phyloP scores from a whole-genome alignment of 2,797 vertebrate species.

The Sitta carolinensis region DNA sequence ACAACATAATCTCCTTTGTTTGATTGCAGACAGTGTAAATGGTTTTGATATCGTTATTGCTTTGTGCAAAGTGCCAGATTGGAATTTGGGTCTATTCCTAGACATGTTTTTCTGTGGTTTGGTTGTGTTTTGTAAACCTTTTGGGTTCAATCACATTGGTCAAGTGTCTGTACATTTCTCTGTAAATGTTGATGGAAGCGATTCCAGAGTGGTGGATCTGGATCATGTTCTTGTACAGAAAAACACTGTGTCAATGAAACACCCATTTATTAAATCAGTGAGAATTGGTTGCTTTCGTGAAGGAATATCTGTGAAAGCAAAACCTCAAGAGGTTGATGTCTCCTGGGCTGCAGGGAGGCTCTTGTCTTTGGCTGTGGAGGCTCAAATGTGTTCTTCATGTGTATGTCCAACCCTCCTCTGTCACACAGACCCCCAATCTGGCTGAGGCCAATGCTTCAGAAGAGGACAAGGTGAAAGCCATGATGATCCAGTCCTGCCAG shows the following conservation, averaged over 20 bases:
- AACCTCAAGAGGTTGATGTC: not conserved
- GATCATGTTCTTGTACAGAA: not conserved
- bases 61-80: not conserved
- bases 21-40: not conserved
- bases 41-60: not conserved
- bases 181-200: not conserved
- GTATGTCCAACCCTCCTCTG: slow-evolving; percentile 75
- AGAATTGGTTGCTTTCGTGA: not conserved
- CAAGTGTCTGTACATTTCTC: not conserved
- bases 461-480: slow-evolving; percentile 92
- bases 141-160: not conserved
- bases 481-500: slow-evolving; percentile 89
- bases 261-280: not conserved
- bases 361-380: slow-evolving; percentile 69
- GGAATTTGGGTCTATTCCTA: not conserved
- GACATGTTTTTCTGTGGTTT: not conserved
- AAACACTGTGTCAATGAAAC: not conserved
- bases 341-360: not conserved
- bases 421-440: slow-evolving; percentile 90
- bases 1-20: not conserved
- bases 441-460: slow-evolving; percentile 88
- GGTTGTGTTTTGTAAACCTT: not conserved
- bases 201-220: not conserved
- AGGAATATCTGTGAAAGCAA: not conserved
- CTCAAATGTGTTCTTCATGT: slow-evolving; percentile 74